Evolutionary conservation across 2,113 vertebrate genomes (phyloP), one percentile per base, ranked within the genome.

Genomic region (Athene cunicularia): DNA sequence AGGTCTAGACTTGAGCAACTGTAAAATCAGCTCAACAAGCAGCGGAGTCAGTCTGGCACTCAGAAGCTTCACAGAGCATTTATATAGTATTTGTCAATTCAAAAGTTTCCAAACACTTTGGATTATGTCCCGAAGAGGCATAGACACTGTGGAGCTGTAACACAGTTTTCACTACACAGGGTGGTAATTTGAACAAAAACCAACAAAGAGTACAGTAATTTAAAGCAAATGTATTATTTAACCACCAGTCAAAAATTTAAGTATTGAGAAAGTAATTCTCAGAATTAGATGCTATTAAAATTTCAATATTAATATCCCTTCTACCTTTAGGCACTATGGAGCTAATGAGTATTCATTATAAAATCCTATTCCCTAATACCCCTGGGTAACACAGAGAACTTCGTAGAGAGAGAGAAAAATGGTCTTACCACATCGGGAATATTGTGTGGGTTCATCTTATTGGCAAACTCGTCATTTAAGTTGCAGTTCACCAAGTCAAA

Each of bases 401-500:
- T 10, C 9, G 28, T 5, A 12, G 8, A 83, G 12, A 72, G 23
- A 53, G 43, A 73, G 30, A 59, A 59, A 50, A 50, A 80, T 5
- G 77, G 59, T 26, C 99, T 98, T 98, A 99, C 99, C 99, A 99
- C 99, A 63, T 99, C 99, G 94, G 99, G 99, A 72, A 99, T 80
- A 72, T 94, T 97, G 32, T 99, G 98, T 4, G 99, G 98, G 90
- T 99, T 99, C 98, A 99, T 99, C 98, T 99, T 99, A 95, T 99
- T 99, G 96, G 99, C 98, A 98, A 98, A 97, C 55, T 99, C 99
- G 17, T 99, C 99, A 37, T 99, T 99, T 93, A 99, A 75, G 92
- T 99, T 99, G 95, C 99, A 99, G 93, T 99, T 99, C 30, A 99
- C 99, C 96, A 99, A 98, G 98, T 99, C 99, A 18, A 99, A 99